phyloP scores from a whole-genome alignment of 2,888 invertebrate species.

The Marronus borbonicus region DNA sequence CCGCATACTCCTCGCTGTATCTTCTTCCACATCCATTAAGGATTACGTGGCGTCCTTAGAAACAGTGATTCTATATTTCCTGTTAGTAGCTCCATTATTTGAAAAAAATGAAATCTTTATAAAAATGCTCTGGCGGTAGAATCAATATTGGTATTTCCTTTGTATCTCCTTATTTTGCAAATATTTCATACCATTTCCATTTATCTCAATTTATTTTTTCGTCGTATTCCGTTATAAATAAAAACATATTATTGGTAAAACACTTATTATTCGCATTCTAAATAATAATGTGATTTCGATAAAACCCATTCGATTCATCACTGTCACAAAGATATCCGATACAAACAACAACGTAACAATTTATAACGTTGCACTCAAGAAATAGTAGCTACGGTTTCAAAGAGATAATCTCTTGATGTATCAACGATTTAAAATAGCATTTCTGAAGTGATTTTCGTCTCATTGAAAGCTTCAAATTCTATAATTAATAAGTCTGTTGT shows the following conservation, averaged over 20 bases:
- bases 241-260: background rate
- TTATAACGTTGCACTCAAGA: background rate
- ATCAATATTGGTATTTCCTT: background rate
- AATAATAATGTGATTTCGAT: conserved; percentile 12
- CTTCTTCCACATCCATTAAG: too few species aligned
- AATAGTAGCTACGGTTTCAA: background rate
- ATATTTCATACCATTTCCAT: background rate
- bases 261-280: background rate
- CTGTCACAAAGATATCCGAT: conserved; percentile 21
- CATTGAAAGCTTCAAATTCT: background rate
- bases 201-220: conserved; percentile 3
- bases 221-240: background rate
- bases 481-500: background rate
- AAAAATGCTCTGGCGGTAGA: too few species aligned
- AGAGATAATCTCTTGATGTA: background rate
- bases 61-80: too few species aligned
- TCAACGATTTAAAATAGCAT: background rate
- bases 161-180: background rate
- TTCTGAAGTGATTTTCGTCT: background rate
- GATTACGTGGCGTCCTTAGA: too few species aligned
- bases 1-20: too few species aligned
- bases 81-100: too few species aligned
- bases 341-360: conserved; percentile 8
- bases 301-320: conserved; percentile 24
- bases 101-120: too few species aligned